Conservation (phyloP, 1,140 invertebrate species). For the Pogonognathellus flavescens region DNA sequence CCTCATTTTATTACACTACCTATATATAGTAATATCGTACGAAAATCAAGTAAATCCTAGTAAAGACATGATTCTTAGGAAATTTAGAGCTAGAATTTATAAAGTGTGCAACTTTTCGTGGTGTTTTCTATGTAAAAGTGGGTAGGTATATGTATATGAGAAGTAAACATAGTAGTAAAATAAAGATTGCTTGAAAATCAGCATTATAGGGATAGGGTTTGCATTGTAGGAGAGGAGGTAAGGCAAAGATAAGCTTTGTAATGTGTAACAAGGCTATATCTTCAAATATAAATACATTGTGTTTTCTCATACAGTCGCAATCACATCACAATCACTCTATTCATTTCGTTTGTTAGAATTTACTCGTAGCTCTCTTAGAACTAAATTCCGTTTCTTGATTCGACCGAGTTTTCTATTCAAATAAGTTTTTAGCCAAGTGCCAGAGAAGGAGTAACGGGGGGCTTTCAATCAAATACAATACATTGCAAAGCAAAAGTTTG, state of each 20-base stretch:
- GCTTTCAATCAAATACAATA: slow-evolving; percentile 31
- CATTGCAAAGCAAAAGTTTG: slow-evolving; percentile 40
- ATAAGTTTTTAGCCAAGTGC: slow-evolving; percentile 46
- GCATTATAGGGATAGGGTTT: neutral
- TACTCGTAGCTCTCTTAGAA: slow-evolving; percentile 21
- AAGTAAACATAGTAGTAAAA: too few relatives aligned
- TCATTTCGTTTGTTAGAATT: slow-evolving; percentile 49
- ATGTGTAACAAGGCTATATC: slow-evolving; percentile 8
- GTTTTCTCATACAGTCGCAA: slow-evolving; percentile 12
- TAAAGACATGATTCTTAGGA: too few relatives aligned
- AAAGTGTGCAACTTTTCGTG: too few relatives aligned
- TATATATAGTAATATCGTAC: neutral
- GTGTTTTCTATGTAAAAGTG: too few relatives aligned
- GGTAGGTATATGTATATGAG: too few relatives aligned
- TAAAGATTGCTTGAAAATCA: too few relatives aligned
- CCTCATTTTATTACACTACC: neutral
- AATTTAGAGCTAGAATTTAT: too few relatives aligned
- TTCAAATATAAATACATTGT: slow-evolving; percentile 24
- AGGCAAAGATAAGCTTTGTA: neutral
- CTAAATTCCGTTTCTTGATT: slow-evolving; percentile 35
- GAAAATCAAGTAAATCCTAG: too few relatives aligned
- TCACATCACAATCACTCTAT: slow-evolving; percentile 46
- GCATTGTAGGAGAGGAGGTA: neutral
- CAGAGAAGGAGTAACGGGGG: slow-evolving; percentile 21
- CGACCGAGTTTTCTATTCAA: slow-evolving; percentile 49